Base-by-base conservation (phyloP, 1,140 invertebrate genomes). In the Papilio polyxenes region DNA sequence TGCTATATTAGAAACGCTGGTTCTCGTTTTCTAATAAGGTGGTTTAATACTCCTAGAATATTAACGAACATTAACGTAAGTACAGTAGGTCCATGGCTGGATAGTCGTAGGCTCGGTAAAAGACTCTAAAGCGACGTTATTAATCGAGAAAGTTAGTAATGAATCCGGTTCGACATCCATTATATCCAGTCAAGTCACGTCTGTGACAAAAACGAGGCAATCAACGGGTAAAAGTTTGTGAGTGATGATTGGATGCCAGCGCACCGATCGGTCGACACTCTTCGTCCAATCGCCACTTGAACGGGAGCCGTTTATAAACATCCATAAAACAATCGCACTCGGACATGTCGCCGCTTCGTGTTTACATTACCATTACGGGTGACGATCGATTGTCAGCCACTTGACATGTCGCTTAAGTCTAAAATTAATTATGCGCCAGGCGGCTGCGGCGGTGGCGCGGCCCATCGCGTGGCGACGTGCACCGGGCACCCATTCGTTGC, bases 341-440 rank as follows among this genome's bases (percentile, higher is more conserved):
- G 83, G 86, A 86, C 88, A 89, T 90, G 89, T 93, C 89, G 87
- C 86, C 88, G 89, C 83, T 81, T 78, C 87, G 85, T 93, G 91
- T 92, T 92, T 92, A 94, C 90, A 92, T 91, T 92, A 92, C 88
- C 90, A 92, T 90, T 90, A 91, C 88, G 89, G 89, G 89, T 89
- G 90, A 87, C 92, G 90, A 93, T 93, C 91, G 89, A 92, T 93
- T 90, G 91, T 90, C 90, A 85, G 88, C 87, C 86, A 89, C 88
- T 92, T 89, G 91, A 92, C 89, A 87, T 91, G 90, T 91, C 89
- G 89, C 89, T 87, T 87, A 87, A 89, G 89, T 90, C 87, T 91
- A 89, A 91, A 92, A 92, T 92, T 93, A 94, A 93, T 94, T 91
- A 93, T 90, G 89, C 91, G 88, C 83, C 89, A 86, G 84, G 80